Conservation (phyloP, 2,888 invertebrate genomes). For the Xestia ashworthii region DNA sequence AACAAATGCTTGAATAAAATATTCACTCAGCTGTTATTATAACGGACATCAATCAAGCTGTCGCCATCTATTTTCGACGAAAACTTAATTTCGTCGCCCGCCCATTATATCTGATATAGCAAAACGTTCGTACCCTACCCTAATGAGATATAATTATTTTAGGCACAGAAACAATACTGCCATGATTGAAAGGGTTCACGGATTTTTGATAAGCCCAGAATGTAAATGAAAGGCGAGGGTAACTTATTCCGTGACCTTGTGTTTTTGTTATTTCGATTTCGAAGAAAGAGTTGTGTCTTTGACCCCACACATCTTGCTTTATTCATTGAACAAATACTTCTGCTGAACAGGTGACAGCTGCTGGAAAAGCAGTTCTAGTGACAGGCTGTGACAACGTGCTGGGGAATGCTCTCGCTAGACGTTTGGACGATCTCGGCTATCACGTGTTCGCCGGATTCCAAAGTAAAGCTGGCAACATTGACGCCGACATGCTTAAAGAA, state of each 20-base stretch:
- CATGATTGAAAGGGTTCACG: constrained; percentile 57
- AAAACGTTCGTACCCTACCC: constrained; percentile 69
- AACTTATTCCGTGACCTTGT: constrained; percentile 37
- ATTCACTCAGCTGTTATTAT: constrained; percentile 85
- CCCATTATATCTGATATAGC: constrained; percentile 72
- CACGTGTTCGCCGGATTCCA: constrained; percentile 97
- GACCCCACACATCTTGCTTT: not conserved
- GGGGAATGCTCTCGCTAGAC: constrained; percentile 94
- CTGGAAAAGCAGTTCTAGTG: constrained; percentile 95
- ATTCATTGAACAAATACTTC: constrained; percentile 25
- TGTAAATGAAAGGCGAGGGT: constrained; percentile 45
- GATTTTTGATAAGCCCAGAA: constrained; percentile 40
- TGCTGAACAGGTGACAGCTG: constrained; percentile 92
- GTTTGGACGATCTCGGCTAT: constrained; percentile 95
- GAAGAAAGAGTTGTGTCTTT: constrained; percentile 16
- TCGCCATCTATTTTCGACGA: constrained; percentile 84
- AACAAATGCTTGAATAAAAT: constrained; percentile 83
- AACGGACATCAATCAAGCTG: constrained; percentile 86
- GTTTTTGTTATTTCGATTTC: constrained; percentile 34
- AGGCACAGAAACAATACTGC: constrained; percentile 64
- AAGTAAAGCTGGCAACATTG: constrained; percentile 92
- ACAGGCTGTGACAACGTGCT: constrained; percentile 96
- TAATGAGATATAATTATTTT: constrained; percentile 71
- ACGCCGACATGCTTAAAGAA: constrained; percentile 94
- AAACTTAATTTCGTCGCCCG: constrained; percentile 83